These are phyloP conservation scores for Sphyrna mokarran DNA, from an alignment of 2,113 vertebrate genomes.

Conservation along the genomic window DNA sequence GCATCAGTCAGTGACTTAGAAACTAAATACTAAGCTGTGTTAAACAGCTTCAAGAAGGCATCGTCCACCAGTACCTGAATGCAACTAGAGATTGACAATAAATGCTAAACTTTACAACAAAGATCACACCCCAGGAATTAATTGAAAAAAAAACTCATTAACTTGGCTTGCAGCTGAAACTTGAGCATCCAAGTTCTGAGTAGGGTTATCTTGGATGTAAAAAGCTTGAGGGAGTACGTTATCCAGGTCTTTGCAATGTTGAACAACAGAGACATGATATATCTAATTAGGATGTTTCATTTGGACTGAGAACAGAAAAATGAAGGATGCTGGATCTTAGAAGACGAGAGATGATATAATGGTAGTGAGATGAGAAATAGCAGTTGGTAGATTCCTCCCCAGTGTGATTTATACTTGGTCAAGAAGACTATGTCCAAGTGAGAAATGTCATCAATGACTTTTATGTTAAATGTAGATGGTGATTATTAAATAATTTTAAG, in stretches of 20 bases:
- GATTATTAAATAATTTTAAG: background rate
- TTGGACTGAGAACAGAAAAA: background rate
- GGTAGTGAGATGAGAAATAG: background rate
- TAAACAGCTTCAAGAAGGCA: background rate
- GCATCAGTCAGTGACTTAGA: background rate
- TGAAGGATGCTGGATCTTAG: background rate
- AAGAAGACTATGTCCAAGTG: background rate
- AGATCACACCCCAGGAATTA: background rate
- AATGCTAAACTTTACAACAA: background rate
- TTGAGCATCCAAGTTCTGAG: background rate
- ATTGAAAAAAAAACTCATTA: background rate
- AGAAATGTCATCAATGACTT: no score
- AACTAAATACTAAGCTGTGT: background rate
- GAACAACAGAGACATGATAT: background rate
- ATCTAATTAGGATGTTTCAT: background rate
- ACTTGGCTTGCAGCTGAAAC: background rate
- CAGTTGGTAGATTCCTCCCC: background rate
- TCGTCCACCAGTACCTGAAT: background rate
- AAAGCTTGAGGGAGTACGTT: background rate
- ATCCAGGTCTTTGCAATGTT: background rate
- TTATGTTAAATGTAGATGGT: background rate
- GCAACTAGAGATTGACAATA: background rate
- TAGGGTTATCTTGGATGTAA: background rate
- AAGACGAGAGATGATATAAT: background rate
- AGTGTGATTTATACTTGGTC: background rate